Base-by-base conservation (phyloP, 2,888 invertebrate species). In the Chloroclystis v-ata region DNA sequence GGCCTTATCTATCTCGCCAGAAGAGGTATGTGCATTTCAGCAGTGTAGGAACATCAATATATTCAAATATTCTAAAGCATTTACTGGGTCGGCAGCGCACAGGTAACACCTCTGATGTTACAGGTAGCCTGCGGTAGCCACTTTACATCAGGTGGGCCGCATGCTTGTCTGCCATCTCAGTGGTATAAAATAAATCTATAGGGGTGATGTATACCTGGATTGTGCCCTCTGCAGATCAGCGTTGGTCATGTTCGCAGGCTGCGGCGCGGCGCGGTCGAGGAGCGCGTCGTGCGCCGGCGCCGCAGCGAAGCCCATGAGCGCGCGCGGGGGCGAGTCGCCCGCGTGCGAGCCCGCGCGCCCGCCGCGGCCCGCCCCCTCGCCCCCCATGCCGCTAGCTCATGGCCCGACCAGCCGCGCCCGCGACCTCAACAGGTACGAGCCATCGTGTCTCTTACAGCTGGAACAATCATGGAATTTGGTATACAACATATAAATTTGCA, bases 161-260 rank as follows among this genome's bases (percentile, higher is more conserved):
- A n/a, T n/a, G n/a, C n/a, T n/a, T n/a, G n/a, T n/a, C n/a, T n/a
- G n/a, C n/a, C n/a, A n/a, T n/a, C n/a, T n/a, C n/a, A n/a, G n/a
- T n/a, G n/a, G n/a, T n/a, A n/a, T 20, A 20, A 20, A 20, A 5
- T 20, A 5, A 20, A 4, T 20, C 3, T 20, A 20, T 20, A 20
- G 2, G 20, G 9, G 32, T 16, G 7, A 28, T n/a, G 35, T 6
- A 24, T 69, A 87, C 89, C 89, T 90, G 83, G 91, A 91, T 89
- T 94, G 92, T 83, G 92, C 91, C 83, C 92, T 91, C 86, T 93
- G 92, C 71, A 92, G 85, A 74, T 89, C 90, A 47, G 71, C 75
- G 59, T 65, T 58, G 56, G 52, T 51, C 44, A 54, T 63, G 42
- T 83, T 78, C 72, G 67, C 66, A 11, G 54, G 55, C 39, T 43